Evolutionary conservation across 2,888 invertebrate genomes (phyloP), one percentile per base, ranked within the genome.

Genomic region (Xanthia togata): DNA sequence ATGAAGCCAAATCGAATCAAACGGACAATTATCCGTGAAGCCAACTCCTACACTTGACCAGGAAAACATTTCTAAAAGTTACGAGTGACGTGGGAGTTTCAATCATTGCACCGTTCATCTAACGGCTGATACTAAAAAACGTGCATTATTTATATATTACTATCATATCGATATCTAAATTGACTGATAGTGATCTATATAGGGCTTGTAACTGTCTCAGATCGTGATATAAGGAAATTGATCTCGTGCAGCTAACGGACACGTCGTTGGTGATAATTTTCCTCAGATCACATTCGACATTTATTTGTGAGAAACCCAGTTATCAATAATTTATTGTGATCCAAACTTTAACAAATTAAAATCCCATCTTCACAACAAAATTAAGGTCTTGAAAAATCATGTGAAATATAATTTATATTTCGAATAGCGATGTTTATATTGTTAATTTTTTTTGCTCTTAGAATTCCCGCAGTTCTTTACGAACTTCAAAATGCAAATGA

Each of bases 161-260:
- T 82, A 85, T 87, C 88, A 71, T 86, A 85, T 88, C 83, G 79
- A 83, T 87, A 87, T 86, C 85, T 79, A 82, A 89, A 86, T 85
- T 85, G 77, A 77, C 64, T 75, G 89, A 90, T 90, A 86, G 76
- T 75, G 79, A 88, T 89, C 88, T 87, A 88, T 86, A 82, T 84
- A 84, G 85, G 85, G 86, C 86, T 84, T 82, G 73, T 88, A 88
- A 87, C 88, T 88, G 89, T 87, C 78, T 74, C 68, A 69, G 78
- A 78, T 88, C 86, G 85, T 85, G 86, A 88, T 87, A 73, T 85
- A 87, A 88, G 80, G 81, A 87, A 89, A 90, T 89, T 82, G 86
- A 87, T 87, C 78, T 88, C 79, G 80, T 78, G 78, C 80, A 70
- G 44, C 79, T 88, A 87, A 87, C 84, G 80, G 87, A 83, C 81